phyloP scores from a whole-genome alignment of 2,113 vertebrate species.

The Clarias macrocephalus region DNA sequence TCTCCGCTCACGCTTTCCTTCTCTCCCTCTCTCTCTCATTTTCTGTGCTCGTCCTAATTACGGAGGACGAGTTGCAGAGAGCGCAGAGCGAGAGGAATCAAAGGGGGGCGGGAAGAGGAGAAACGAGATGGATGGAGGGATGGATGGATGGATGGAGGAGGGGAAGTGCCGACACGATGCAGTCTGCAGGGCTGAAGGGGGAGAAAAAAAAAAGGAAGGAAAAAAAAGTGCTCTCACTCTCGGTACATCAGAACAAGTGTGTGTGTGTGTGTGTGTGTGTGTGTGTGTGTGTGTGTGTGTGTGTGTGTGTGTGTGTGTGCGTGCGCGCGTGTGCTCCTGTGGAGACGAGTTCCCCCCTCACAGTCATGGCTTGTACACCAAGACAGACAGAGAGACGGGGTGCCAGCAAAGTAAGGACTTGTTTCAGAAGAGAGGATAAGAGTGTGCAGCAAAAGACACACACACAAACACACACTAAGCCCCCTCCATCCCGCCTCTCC shows the following conservation, averaged over 20 bases:
- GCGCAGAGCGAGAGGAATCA: conserved; percentile 50
- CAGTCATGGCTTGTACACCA: neutral
- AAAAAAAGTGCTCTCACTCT: conserved; percentile 44
- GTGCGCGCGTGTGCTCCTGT: conserved; percentile 14
- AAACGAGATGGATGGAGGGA: conserved; percentile 35
- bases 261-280: no score
- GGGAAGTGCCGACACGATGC: conserved; percentile 48
- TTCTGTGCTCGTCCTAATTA: conserved; percentile 61
- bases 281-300: neutral
- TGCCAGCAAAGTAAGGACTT: neutral
- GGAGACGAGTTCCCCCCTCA: conserved; percentile 23
- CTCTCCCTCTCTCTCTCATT: conserved; percentile 14
- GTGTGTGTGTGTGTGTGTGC: neutral
- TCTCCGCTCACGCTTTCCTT: neutral
- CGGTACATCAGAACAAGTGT: conserved; percentile 49
- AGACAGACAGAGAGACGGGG: neutral
- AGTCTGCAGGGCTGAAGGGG: conserved; percentile 48
- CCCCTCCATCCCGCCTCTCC: neutral
- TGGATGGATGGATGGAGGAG: conserved; percentile 37
- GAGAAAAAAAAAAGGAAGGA: neutral
- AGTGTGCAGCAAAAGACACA: conserved; percentile 31
- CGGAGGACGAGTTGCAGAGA: conserved; percentile 52
- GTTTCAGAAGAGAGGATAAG: conserved; percentile 31
- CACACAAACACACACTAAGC: neutral
- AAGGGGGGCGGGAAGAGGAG: conserved; percentile 38